Base-by-base conservation (phyloP, 2,113 vertebrate genomes). In the mouse (Mus musculus) region DNA sequence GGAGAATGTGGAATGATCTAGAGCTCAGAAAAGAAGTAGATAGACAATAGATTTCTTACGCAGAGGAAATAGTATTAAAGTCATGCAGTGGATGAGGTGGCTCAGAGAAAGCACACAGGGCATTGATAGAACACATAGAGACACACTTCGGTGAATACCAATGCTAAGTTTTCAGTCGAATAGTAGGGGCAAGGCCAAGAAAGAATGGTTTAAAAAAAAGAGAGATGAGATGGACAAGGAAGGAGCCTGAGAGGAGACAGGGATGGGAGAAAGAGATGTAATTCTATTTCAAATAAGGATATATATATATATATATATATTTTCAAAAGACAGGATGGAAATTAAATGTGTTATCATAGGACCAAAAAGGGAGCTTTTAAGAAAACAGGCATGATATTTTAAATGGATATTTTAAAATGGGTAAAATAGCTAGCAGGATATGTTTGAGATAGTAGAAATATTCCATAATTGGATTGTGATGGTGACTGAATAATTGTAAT, bases 401-500 rank as follows among this genome's bases (percentile, higher is more conserved):
- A 75, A 89, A 61, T 69, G 61, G n/a, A 6, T 95, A 71, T 84
- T 94, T 82, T 52, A 49, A 77, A 92, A 72, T 86, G 72, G 87
- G 65, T 69, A n/a, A 84, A 56, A n/a, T 91, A 87, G 26, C 46
- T 33, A n/a, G 54, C 71, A 20, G 13, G 10, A 26, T 87, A 82
- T 82, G 93, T 94, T 93, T 88, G 42, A 93, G 67, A 85, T 67
- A n/a, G 61, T 72, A n/a, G 87, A 93, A 93, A 75, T 92, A 39
- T 77, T 87, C 30, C 95, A 69, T 75, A 94, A 59, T 65, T 93
- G 49, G 71, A 89, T 22, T 65, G 33, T 54, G 36, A 39, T 52
- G 54, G 63, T 88, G 89, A 91, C 13, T 77, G 52, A 94, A 73
- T 42, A 39, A 36, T 54, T 85, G n/a, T 95, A 81, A 81, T 67